A percentile compares a stretch with the other conserved stretches of the same genome.
phyloP scores from a whole-genome alignment of 2,113 vertebrate species.

The Empidonax alnorum region DNA sequence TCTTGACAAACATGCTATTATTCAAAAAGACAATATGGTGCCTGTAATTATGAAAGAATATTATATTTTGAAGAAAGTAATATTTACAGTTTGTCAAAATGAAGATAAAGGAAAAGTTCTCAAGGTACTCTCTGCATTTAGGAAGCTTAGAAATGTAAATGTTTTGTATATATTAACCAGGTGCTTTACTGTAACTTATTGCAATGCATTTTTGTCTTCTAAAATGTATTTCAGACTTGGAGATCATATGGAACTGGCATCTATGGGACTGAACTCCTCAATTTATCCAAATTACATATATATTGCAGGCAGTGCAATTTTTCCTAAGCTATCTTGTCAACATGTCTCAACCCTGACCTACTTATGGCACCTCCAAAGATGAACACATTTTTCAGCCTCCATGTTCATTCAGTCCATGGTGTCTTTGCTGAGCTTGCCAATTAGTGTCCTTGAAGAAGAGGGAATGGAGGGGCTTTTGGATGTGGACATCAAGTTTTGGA shows the following conservation, averaged over 20 bases:
- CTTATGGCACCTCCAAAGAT: constrained; percentile 13
- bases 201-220: not conserved
- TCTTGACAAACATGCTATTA: constrained; percentile 30
- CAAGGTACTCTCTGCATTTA: not conserved
- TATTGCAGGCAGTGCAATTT: not conserved
- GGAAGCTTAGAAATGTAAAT: not conserved
- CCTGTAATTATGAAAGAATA: constrained; percentile 42
- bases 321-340: not conserved
- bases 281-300: constrained; percentile 19
- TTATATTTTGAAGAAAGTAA: not conserved
- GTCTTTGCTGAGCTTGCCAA: not conserved
- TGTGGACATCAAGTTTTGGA: not conserved
- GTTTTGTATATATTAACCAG: not conserved
- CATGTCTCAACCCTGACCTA: not conserved
- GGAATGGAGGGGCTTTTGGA: not conserved
- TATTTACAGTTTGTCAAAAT: constrained; percentile 25
- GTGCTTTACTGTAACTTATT: not conserved
- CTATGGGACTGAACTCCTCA: not conserved
- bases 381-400: not conserved
- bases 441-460: not conserved
- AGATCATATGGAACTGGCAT: not conserved
- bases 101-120: not conserved
- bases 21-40: not conserved
- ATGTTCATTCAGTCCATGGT: not conserved
- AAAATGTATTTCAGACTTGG: not conserved